Base-by-base conservation (phyloP, 2,113 vertebrate species). In the Mirounga angustirostris region DNA sequence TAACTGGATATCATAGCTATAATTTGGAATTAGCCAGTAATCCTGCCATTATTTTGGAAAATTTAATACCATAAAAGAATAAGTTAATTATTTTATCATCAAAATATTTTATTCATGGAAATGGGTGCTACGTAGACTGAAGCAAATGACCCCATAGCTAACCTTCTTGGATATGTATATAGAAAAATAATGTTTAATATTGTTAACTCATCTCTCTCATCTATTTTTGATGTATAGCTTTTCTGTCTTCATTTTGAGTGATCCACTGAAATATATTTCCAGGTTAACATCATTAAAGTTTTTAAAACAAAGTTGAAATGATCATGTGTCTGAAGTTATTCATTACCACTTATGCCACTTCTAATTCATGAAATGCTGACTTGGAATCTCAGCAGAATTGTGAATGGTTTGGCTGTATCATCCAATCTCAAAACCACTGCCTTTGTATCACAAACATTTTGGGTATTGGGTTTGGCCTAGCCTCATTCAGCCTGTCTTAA, bases 251-350 rank as follows among this genome's bases (percentile, higher is more conserved):
- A 86, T 91, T 96, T 87, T 95, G 19, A 86, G 11, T 86, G 15
- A 24, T 91, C 19, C 43, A 63, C 9, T 93, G 26, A 83, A 93
- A 54, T 93, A 33, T 83, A 87, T 89, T 69, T 82, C 40, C 52
- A 89, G n/a, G 11, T 93, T 30, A 94, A 78, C 26, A 86, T 93
- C 33, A 83, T 88, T 83, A 78, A 82, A 65, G 4, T 52, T 86
- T 95, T 89, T 65, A 89, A 95, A 92, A 74, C 30, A 91, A 80
- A 89, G 71, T 36, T n/a, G 56, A 95, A 86, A 21, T 89, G 28
- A 81, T 97, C 19, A 76, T 74, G 18, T 26, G 0, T 92, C 30
- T 92, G 43, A 95, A 93, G 54, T 81, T 93, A 91, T 30, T 94
- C 50, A 65, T 63, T 96, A 46, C 14, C 26, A 63, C 13, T 10